A percentile compares a stretch with the other conserved stretches of the same genome.
These are phyloP conservation scores for Apoda limacodes DNA, from an alignment of 2,888 invertebrate species.

Conservation along the genomic window DNA sequence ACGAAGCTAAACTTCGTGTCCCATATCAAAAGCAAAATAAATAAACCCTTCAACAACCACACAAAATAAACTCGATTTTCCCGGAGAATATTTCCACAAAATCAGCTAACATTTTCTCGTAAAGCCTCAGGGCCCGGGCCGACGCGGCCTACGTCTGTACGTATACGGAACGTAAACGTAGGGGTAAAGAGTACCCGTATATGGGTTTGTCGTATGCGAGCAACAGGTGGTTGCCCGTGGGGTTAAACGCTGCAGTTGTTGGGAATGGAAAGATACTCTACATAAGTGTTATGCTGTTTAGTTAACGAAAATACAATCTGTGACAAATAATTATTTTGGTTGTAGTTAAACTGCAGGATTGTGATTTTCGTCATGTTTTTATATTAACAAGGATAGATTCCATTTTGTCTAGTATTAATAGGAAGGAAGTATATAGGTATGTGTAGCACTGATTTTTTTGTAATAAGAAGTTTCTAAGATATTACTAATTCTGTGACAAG, in stretches of 20 bases:
- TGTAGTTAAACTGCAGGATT: no score
- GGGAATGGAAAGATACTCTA: conserved; percentile 34
- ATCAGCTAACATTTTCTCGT: conserved; percentile 24
- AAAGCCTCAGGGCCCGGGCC: conserved; percentile 19
- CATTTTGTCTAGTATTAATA: no score
- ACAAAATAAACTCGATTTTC: conserved; percentile 55
- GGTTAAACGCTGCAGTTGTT: conserved; percentile 47
- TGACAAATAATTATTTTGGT: no score
- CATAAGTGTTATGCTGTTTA: no score
- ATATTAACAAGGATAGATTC: no score
- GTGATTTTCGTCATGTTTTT: no score
- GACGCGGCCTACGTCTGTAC: conserved; percentile 22
- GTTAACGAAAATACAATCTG: no score
- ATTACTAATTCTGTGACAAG: no score
- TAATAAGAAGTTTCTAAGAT: no score
- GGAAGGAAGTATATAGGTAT: no score
- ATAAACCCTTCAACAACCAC: conserved; percentile 41
- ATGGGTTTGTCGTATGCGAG: conserved; percentile 50
- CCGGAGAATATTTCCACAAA: conserved; percentile 32
- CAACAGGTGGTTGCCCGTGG: conserved; percentile 67
- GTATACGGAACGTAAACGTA: conserved; percentile 19
- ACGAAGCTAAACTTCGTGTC: no score
- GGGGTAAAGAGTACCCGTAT: conserved; percentile 33
- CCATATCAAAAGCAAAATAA: conserved; percentile 34
- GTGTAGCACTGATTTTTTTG: no score